Evolutionary conservation across 2,797 vertebrate genomes (phyloP).

Genomic region (Parambassis ranga): DNA sequence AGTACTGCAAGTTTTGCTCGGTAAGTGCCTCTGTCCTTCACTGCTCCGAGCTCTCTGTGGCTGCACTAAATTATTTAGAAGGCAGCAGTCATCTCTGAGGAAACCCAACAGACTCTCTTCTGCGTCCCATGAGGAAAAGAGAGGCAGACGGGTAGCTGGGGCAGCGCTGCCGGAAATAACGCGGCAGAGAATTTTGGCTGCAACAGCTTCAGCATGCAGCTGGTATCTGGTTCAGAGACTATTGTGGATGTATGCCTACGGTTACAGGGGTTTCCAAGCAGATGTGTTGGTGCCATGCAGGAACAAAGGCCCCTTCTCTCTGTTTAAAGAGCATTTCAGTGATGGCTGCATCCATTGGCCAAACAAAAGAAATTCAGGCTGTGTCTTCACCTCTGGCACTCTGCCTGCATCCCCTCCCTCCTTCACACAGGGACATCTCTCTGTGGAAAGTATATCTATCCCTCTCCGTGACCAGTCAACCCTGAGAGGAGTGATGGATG

Average conservation of each 20-base stretch:
- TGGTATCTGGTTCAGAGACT: slow-evolving; percentile 39
- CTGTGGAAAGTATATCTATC: slow-evolving; percentile 38
- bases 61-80: slow-evolving; percentile 72
- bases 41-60: slow-evolving; percentile 52
- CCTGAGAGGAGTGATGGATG: slow-evolving; percentile 54
- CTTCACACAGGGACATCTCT: slow-evolving; percentile 7
- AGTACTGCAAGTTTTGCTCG: slow-evolving; percentile 27
- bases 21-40: slow-evolving; percentile 46
- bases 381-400: slow-evolving; percentile 31
- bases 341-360: background rate
- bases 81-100: slow-evolving; percentile 60
- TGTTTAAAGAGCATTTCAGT: slow-evolving; percentile 41
- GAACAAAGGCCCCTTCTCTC: slow-evolving; percentile 35
- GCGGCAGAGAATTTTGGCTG: slow-evolving; percentile 35
- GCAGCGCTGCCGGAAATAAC: slow-evolving; percentile 57
- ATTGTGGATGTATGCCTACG: slow-evolving; percentile 19
- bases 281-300: slow-evolving; percentile 38
- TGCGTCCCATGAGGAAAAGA: slow-evolving; percentile 42
- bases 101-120: slow-evolving; percentile 51
- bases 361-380: slow-evolving; percentile 45
- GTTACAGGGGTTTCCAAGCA: slow-evolving; percentile 29
- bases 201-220: slow-evolving; percentile 13
- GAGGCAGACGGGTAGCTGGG: slow-evolving; percentile 44
- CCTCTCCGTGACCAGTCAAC: slow-evolving; percentile 56
- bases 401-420: background rate